Evolutionary conservation across 2,888 invertebrate species (phyloP).

Genomic region (Crematogaster levior): DNA sequence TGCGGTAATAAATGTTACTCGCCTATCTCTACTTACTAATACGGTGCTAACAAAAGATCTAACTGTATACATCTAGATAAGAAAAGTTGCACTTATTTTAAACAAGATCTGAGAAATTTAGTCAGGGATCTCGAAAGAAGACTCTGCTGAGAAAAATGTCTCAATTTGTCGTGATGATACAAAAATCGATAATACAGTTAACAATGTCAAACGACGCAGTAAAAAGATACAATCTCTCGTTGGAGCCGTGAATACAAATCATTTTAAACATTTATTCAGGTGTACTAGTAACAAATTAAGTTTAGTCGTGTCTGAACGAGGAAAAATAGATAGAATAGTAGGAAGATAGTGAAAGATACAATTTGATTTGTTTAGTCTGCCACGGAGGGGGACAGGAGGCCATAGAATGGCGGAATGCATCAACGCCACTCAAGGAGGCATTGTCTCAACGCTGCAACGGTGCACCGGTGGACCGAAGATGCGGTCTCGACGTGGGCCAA

Average conservation of each 20-base stretch:
- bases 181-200: neutral
- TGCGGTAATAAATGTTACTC: neutral
- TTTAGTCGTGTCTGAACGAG: neutral
- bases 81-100: neutral
- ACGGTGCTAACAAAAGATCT: neutral
- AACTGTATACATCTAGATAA: neutral
- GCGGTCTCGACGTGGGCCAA: constrained; percentile 18
- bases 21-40: neutral
- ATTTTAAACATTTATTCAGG: too few relatives aligned
- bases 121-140: neutral
- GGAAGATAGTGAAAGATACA: neutral
- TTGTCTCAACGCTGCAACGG: constrained; percentile 31
- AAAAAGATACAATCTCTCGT: neutral
- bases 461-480: constrained; percentile 9
- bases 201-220: neutral
- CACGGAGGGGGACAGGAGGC: neutral
- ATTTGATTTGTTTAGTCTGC: constrained; percentile 46
- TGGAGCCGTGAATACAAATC: neutral
- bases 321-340: too few relatives aligned
- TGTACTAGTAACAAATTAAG: too few relatives aligned
- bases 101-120: neutral
- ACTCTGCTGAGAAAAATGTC: neutral
- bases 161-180: neutral
- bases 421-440: constrained; percentile 38
- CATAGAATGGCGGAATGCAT: constrained; percentile 23